These are phyloP conservation scores for Epicampocera succincta DNA, from an alignment of 2,888 invertebrate genomes.

Conservation along the genomic window DNA sequence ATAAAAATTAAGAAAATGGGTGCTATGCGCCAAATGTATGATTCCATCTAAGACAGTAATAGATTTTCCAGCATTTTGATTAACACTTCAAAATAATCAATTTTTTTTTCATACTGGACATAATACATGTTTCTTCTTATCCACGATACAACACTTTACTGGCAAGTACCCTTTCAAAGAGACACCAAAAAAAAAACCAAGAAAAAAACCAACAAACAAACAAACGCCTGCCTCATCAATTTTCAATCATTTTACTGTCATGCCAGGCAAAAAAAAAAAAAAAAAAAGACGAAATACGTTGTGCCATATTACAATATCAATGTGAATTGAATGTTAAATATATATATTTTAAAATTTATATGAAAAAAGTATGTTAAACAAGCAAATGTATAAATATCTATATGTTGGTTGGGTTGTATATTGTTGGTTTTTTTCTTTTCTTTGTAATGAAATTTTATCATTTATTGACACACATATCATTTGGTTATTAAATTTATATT, in stretches of 20 bases:
- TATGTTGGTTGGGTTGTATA: no score
- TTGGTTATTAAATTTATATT: slow-evolving; percentile 38
- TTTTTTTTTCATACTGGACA: no score
- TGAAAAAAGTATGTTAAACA: neutral
- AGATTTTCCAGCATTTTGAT: no score
- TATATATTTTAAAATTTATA: slow-evolving; percentile 12
- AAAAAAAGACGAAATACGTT: neutral
- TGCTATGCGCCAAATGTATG: no score
- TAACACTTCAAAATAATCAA: no score
- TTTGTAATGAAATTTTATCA: slow-evolving; percentile 33
- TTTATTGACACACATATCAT: slow-evolving; percentile 51
- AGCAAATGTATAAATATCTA: slow-evolving; percentile 8
- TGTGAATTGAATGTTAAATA: slow-evolving; percentile 1
- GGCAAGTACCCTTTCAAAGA: no score
- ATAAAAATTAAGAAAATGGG: no score
- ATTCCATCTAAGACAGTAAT: no score
- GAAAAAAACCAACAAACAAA: no score
- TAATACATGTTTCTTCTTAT: no score
- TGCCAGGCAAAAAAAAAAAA: neutral
- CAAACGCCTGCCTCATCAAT: slow-evolving; percentile 13
- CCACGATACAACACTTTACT: no score
- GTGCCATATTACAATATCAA: neutral
- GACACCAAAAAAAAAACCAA: no score
- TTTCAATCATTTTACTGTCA: slow-evolving; percentile 28
- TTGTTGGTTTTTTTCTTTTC: neutral